phyloP scores from a whole-genome alignment of 2,797 vertebrate species.

The Hydrolagus colliei region DNA sequence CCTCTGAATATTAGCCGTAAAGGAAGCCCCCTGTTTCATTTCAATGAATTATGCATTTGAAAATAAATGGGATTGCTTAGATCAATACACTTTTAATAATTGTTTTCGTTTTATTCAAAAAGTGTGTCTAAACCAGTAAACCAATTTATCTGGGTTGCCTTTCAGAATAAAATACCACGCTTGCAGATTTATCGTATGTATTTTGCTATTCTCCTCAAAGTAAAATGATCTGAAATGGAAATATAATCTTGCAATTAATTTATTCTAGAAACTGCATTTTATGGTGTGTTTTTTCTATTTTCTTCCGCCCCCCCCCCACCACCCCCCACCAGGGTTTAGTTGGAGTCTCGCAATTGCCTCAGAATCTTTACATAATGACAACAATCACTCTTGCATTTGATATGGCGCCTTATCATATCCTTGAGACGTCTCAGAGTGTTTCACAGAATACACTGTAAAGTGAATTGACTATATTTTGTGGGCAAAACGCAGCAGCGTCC shows the following conservation, averaged over 20 bases:
- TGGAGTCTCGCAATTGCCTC: background rate
- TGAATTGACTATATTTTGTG: too few species aligned
- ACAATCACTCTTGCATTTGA: too few species aligned
- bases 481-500: too few species aligned
- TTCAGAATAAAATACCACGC: background rate
- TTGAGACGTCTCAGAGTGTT: too few species aligned
- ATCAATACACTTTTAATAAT: slow-evolving; percentile 29
- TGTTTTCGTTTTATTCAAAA: slow-evolving; percentile 25
- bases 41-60: slow-evolving; percentile 31
- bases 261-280: background rate
- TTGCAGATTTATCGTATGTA: background rate
- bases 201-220: background rate
- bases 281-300: background rate
- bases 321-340: background rate
- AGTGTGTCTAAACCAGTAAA: slow-evolving; percentile 15
- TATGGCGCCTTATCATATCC: too few species aligned
- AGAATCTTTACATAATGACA: background rate
- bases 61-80: slow-evolving; percentile 22
- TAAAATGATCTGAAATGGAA: background rate
- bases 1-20: background rate
- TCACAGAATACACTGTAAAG: too few species aligned
- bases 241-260: background rate
- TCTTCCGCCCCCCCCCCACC: too few species aligned
- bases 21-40: slow-evolving; percentile 15
- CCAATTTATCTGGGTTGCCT: background rate